A percentile compares a stretch with the other conserved stretches of the same genome.
Evolutionary conservation across 2,797 vertebrate genomes (phyloP).

Genomic region (Aythya fuligula): DNA sequence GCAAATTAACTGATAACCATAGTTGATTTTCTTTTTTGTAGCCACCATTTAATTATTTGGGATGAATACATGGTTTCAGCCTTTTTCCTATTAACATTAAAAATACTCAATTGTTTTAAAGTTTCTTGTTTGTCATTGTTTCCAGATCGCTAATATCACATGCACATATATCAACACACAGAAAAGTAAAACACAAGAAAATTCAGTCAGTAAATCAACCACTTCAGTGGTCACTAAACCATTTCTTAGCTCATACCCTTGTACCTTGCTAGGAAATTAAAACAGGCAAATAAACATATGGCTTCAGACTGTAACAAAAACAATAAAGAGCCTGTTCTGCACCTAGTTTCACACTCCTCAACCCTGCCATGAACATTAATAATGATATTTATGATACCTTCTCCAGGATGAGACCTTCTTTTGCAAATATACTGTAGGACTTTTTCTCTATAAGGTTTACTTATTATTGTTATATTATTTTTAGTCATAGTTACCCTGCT

Average conservation of each 20-base stretch:
- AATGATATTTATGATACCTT: background rate
- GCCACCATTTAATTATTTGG: background rate
- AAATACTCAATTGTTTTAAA: background rate
- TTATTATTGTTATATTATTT: background rate
- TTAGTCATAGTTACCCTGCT: background rate
- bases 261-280: background rate
- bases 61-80: background rate
- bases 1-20: background rate
- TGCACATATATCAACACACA: background rate
- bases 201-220: background rate
- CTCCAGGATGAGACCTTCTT: background rate
- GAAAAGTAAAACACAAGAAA: background rate
- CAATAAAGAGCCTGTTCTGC: background rate
- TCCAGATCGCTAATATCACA: background rate
- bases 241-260: background rate
- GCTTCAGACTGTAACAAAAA: background rate
- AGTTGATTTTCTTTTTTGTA: background rate
- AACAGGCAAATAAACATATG: background rate
- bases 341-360: background rate
- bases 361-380: background rate
- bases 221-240: background rate
- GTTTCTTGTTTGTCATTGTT: background rate
- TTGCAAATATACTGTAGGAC: background rate
- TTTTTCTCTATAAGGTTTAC: background rate
- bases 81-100: background rate